Base-by-base conservation (phyloP, 1,140 invertebrate genomes). In the Reticulitermes speratus region DNA sequence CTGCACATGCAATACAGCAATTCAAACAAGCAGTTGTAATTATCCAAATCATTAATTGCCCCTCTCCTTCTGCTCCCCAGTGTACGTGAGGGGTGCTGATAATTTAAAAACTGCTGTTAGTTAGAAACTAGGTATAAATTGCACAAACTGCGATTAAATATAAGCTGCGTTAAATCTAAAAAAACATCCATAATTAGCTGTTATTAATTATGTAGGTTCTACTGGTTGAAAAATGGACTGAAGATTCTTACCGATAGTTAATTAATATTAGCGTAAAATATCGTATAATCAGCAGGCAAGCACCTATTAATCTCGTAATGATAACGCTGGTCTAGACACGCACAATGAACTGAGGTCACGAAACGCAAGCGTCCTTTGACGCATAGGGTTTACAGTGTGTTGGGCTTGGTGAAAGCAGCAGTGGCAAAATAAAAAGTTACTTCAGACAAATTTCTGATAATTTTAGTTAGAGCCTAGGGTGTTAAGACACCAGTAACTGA, bases 241-340 rank as follows among this genome's bases (percentile, higher is more conserved):
- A 65, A 0, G 59, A 65, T 25, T 65, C 7, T n/a, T n/a, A 65
- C 25, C 25, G 59, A 65, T 65, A 19, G 19, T 65, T 65, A 65
- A 65, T 65, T 65, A 65, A 65, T 65, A 65, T 65, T 65, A 65
- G 59, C 59, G 59, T 65, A 65, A 65, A 65, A 65, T 65, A n/a
- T 8, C 25, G 14, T 48, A 3, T 1, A 65, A 65, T 65, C 59
- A n/a, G 3, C 59, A 65, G 59, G 59, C 59, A n/a, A 65, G 59
- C 59, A 65, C 19, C 1, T 23, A 65, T 25, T 65, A 65, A 65
- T 8, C 59, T 21, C 59, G 12, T 21, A 23, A 19, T 65, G 25
- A n/a, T 65, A 65, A 65, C 59, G 21, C 25, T 65, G 25, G 45
- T 8, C 21, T n/a, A 25, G 59, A 65, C 59, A 65, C 59, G 59